Conservation (phyloP, 2,113 vertebrate genomes). For the Syngnathus floridae region DNA sequence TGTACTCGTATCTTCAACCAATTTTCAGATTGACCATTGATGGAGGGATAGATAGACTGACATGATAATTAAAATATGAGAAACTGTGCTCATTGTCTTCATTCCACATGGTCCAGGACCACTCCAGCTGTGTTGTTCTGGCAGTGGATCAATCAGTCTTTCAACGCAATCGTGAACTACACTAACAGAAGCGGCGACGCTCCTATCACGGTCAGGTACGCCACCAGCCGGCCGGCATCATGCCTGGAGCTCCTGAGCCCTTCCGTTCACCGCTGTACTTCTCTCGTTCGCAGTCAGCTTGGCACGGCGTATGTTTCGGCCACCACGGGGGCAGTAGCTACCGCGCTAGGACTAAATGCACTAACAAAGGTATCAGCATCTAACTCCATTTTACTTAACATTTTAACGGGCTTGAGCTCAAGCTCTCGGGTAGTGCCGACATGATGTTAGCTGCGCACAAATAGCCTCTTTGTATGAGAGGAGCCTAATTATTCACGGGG, state of each 20-base stretch:
- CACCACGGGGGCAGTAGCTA: conserved; percentile 90
- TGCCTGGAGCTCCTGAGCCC: conserved; percentile 20
- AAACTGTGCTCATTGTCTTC: neutral
- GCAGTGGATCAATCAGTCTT: conserved; percentile 99
- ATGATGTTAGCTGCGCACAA: conserved; percentile 12
- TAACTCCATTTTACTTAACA: conserved; percentile 40
- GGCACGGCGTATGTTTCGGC: conserved; percentile 94
- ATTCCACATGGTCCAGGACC: conserved; percentile 66
- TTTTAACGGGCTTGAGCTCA: conserved; percentile 33
- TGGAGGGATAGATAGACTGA: too few relatives aligned
- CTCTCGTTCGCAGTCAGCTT: conserved; percentile 81
- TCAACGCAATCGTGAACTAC: conserved; percentile 96
- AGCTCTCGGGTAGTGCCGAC: conserved; percentile 15
- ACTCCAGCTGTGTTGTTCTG: conserved; percentile 93
- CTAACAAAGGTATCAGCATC: conserved; percentile 85
- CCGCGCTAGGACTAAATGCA: conserved; percentile 92
- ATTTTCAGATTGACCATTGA: too few relatives aligned
- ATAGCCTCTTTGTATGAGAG: conserved; percentile 16
- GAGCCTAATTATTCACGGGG: conserved; percentile 12
- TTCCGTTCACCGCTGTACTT: conserved; percentile 26
- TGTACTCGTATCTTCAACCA: too few relatives aligned
- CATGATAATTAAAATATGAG: neutral
- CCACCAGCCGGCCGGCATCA: neutral
- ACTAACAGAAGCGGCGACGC: conserved; percentile 95
- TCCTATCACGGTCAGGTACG: conserved; percentile 85